phyloP scores from a whole-genome alignment of 2,888 invertebrate genomes.

The Graphium colonna region DNA sequence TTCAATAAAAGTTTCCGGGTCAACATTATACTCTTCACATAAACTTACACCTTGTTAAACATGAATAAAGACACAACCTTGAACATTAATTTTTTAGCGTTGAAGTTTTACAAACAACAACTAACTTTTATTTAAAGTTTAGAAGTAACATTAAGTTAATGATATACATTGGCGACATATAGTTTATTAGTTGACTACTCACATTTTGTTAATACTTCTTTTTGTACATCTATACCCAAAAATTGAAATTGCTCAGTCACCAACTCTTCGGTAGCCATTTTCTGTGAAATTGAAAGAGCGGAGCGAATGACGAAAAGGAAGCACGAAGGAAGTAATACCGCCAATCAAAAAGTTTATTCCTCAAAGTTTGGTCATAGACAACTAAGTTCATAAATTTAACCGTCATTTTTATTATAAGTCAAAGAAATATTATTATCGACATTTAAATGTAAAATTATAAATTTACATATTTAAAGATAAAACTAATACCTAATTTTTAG shows the following conservation, averaged over 20 bases:
- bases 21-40: constrained; percentile 82
- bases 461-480: too few relatives aligned
- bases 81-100: constrained; percentile 60
- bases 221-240: constrained; percentile 79
- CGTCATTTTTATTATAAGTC: too few relatives aligned
- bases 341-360: constrained; percentile 45
- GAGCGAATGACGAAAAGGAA: constrained; percentile 44
- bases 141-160: constrained; percentile 21
- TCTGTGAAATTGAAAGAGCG: constrained; percentile 49
- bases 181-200: constrained; percentile 41
- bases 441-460: too few relatives aligned
- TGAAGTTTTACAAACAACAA: constrained; percentile 38
- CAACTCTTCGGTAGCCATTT: constrained; percentile 78
- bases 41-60: constrained; percentile 81
- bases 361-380: constrained; percentile 37
- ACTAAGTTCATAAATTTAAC: constrained; percentile 10
- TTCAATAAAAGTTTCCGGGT: constrained; percentile 85
- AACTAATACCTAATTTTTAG: too few relatives aligned
- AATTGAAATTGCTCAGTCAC: constrained; percentile 82
- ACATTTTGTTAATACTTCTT: constrained; percentile 80
- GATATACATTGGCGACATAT: constrained; percentile 13
- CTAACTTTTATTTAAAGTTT: constrained; percentile 28
- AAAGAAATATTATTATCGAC: too few relatives aligned
- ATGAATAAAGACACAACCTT: constrained; percentile 67
- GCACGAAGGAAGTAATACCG: constrained; percentile 43